Conservation (phyloP, 2,113 vertebrate species). For the Copsychus sechellarum region DNA sequence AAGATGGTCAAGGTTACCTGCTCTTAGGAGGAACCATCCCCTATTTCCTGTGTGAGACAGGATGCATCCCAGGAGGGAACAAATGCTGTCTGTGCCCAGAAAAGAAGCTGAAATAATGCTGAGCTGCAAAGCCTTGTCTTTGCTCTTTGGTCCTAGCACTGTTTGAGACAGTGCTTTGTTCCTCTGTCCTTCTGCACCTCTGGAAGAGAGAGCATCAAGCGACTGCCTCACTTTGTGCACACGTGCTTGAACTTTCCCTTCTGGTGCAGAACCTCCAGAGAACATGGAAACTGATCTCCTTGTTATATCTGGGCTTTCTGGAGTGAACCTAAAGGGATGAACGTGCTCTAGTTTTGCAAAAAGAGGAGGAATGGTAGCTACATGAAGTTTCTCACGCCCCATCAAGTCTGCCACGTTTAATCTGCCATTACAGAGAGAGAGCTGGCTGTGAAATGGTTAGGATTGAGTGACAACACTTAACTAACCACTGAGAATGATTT, state of each 20-base stretch:
- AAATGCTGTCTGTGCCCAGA: not conserved
- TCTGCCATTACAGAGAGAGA: constrained; percentile 62
- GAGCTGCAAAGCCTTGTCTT: not conserved
- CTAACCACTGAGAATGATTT: constrained; percentile 52
- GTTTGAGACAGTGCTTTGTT: not conserved
- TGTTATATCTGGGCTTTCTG: constrained; percentile 28
- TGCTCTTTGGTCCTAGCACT: not conserved
- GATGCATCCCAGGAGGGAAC: not conserved
- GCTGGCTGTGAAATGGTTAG: constrained; percentile 55
- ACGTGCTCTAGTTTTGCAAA: constrained; percentile 1
- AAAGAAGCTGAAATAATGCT: not conserved
- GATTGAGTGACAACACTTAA: constrained; percentile 68
- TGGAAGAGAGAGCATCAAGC: not conserved
- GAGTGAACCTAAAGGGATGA: constrained; percentile 10
- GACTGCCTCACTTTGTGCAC: not conserved
- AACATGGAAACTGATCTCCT: constrained; percentile 7
- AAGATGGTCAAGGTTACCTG: not conserved
- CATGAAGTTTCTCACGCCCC: constrained; percentile 47
- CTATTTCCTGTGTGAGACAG: not conserved
- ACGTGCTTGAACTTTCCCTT: not conserved
- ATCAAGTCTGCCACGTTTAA: constrained; percentile 71
- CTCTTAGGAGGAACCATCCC: not conserved
- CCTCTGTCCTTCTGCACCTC: not conserved
- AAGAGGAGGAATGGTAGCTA: constrained; percentile 40
- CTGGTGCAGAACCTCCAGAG: not conserved